A percentile compares a stretch with the other conserved stretches of the same genome.
phyloP scores from a whole-genome alignment of 1,140 invertebrate species.

The Papilio helenus region DNA sequence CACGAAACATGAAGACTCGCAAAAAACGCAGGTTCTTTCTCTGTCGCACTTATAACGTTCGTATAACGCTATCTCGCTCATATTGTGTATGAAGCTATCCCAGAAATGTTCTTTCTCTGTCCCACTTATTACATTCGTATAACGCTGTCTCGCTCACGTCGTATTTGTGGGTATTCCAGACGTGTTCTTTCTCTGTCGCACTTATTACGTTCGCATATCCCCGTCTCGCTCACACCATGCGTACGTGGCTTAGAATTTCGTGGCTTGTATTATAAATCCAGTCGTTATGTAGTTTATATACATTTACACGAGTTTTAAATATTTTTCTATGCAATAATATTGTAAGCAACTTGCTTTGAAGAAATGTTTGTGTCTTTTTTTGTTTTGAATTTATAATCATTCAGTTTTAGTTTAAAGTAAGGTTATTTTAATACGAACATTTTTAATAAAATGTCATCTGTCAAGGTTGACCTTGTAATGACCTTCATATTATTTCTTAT shows the following conservation, averaged over 20 bases:
- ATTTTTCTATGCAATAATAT: slow-evolving; percentile 25
- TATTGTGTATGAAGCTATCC: background rate
- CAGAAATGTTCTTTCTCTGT: too few relatives aligned
- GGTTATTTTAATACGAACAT: background rate
- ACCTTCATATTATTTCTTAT: background rate
- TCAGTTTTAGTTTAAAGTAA: background rate
- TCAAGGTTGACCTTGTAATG: slow-evolving; percentile 15
- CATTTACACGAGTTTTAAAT: slow-evolving; percentile 28
- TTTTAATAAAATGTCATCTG: background rate
- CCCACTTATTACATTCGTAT: background rate
- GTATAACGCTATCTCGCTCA: background rate
- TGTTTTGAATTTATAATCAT: background rate
- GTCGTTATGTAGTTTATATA: slow-evolving; percentile 26
- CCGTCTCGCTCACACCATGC: background rate
- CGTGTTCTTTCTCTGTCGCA: too few relatives aligned
- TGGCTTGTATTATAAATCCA: background rate
- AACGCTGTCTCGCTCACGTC: background rate
- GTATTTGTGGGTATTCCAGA: too few relatives aligned
- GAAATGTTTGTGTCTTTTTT: background rate
- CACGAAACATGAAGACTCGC: background rate
- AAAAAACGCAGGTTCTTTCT: background rate
- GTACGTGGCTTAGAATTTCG: background rate
- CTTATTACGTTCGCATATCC: background rate
- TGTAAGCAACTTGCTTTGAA: slow-evolving; percentile 2
- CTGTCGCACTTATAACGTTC: background rate